Conservation (phyloP, 2,888 invertebrate genomes). For the Loripinus fragilis region DNA sequence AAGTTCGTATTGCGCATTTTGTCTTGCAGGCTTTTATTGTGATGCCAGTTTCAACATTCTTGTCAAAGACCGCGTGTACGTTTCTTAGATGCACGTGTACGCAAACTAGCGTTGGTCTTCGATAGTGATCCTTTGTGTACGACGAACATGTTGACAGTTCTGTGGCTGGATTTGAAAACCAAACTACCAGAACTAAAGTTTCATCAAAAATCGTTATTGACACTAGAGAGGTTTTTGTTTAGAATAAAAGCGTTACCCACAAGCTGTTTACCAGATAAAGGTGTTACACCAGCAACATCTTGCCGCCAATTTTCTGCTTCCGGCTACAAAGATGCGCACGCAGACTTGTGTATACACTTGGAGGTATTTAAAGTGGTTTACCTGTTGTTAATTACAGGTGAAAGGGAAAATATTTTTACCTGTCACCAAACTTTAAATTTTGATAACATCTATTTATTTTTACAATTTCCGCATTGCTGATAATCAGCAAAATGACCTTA, state of each 20-base stretch:
- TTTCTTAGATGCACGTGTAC: too few relatives aligned
- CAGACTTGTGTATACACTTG: slow-evolving; percentile 20
- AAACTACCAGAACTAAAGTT: not conserved
- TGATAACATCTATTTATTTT: slow-evolving; percentile 6
- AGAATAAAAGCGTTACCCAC: slow-evolving; percentile 8
- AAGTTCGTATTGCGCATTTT: too few relatives aligned
- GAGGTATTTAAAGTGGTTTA: slow-evolving; percentile 1
- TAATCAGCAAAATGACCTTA: not conserved
- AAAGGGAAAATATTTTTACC: slow-evolving; percentile 4
- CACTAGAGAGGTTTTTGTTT: not conserved
- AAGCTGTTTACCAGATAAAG: slow-evolving; percentile 13
- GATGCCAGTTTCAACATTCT: too few relatives aligned
- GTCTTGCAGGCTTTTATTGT: too few relatives aligned
- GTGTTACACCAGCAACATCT: slow-evolving; percentile 39
- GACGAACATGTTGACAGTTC: too few relatives aligned
- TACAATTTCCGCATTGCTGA: slow-evolving; percentile 1
- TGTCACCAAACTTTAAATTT: not conserved
- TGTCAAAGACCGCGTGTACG: too few relatives aligned
- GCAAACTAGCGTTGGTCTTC: too few relatives aligned
- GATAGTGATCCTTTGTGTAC: too few relatives aligned
- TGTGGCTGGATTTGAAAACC: too few relatives aligned
- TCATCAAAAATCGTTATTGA: not conserved
- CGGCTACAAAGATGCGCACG: slow-evolving; percentile 40
- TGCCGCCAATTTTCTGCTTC: slow-evolving; percentile 44
- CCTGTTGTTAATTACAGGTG: slow-evolving; percentile 9